Conservation (phyloP, 2,888 invertebrate genomes). For the Ormyrus nitidulus region DNA sequence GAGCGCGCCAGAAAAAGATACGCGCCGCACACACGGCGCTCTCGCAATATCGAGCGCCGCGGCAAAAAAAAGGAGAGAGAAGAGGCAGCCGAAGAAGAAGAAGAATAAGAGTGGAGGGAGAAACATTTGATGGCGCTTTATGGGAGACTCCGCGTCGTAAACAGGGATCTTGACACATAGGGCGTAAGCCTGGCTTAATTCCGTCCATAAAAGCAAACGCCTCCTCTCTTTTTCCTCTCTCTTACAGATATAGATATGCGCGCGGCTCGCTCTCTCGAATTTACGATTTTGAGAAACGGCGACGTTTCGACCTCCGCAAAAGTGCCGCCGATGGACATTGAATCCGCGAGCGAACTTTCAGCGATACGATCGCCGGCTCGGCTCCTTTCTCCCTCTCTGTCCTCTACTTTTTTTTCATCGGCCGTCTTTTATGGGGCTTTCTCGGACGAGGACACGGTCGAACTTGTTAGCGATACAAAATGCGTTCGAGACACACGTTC, state of each 20-base stretch:
- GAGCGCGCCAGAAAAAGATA: no score
- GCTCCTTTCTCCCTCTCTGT: no score
- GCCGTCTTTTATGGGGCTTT: no score
- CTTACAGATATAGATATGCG: neutral
- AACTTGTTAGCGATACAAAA: no score
- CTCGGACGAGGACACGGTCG: no score
- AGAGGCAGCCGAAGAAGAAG: no score
- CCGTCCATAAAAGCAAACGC: conserved; percentile 62
- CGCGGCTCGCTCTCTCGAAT: conserved; percentile 7
- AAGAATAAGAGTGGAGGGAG: conserved; percentile 10
- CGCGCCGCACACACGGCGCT: no score
- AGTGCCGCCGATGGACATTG: conserved; percentile 31
- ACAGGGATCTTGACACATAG: conserved; percentile 63
- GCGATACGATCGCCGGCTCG: neutral
- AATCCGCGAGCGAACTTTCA: conserved; percentile 30
- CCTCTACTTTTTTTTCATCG: no score
- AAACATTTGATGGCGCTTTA: conserved; percentile 63
- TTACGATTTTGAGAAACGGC: conserved; percentile 44
- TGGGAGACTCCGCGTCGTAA: conserved; percentile 62
- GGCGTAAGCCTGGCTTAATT: conserved; percentile 64
- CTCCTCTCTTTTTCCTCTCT: conserved; percentile 8
- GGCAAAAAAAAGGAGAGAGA: neutral
- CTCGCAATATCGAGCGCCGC: no score
- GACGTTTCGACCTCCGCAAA: neutral
- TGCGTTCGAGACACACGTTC: no score